Evolutionary conservation across 2,113 vertebrate species (phyloP), one percentile per base, ranked within the genome.

Genomic region (Lamprotornis superbus): DNA sequence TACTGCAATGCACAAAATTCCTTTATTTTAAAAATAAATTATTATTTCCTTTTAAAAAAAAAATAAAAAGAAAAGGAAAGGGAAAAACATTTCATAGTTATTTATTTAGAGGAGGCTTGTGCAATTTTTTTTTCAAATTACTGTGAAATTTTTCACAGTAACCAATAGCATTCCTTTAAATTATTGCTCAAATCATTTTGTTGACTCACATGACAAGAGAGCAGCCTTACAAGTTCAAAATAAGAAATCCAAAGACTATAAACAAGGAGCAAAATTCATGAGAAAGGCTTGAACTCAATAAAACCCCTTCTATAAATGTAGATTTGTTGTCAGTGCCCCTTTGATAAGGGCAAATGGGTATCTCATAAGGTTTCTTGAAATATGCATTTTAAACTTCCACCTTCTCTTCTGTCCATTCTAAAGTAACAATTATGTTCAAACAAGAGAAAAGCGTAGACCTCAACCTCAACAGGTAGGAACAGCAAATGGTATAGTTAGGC

Each of bases 181-280:
- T 96, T 96, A 90, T 87, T 93, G 52, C 63, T 96, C 68, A 89
- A 91, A 77, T 75, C 39, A 13, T 63, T 93, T 94, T 91, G 30
- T 67, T 97, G 94, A 96, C 68, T 52, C 53, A 52, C 11, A 64
- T 42, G 75, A 88, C 46, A 81, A 93, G 23, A 90, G 21, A 93
- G 25, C 46, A 92, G 35, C 56, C 57, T 96, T 14, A 11, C 39
- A 95, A 94, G 50, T 89, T 97, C 91, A 82, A 55, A 90, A 76
- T 69, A 56, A 50, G 96, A 97, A 98, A 95, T 97, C 82, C 22
- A 85, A 93, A 96, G 42, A 92, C 87, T 95, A 92, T 50, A 95
- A 95, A 71, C 55, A 91, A 46, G 24, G 31, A 97, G 12, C 11
- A 95, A 93, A 93, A 94, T 83, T 93, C 39, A 94, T 96, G 96